Percentiles rank a stretch among this genome's conserved stretches.
phyloP scores from a whole-genome alignment of 2,797 vertebrate species.

The Pseudomugil gertrudae region DNA sequence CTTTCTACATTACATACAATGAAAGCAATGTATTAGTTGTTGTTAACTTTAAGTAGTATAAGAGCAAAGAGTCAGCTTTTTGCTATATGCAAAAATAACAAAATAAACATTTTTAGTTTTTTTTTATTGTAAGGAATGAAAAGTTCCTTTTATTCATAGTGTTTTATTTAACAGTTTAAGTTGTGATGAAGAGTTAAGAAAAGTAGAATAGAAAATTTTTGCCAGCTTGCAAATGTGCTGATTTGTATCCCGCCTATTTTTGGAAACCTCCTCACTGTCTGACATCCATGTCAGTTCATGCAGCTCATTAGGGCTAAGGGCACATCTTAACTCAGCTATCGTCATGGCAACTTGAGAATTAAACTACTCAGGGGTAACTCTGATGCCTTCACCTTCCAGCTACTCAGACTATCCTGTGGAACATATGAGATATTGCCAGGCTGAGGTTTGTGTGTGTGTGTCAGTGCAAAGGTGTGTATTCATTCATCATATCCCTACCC shows the following conservation, averaged over 20 bases:
- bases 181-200: neutral
- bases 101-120: too few relatives aligned
- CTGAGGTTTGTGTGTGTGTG: neutral
- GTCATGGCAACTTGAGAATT: conserved; percentile 63
- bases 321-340: conserved; percentile 56
- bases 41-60: too few relatives aligned
- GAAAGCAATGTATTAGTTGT: too few relatives aligned
- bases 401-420: conserved; percentile 33
- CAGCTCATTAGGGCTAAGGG: conserved; percentile 66
- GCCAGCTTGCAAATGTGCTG: neutral
- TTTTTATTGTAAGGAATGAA: too few relatives aligned
- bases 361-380: conserved; percentile 43
- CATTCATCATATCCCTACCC: neutral
- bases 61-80: too few relatives aligned
- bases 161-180: neutral
- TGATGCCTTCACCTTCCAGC: conserved; percentile 21
- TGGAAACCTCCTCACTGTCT: conserved; percentile 38
- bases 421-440: neutral
- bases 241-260: conserved; percentile 26
- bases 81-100: too few relatives aligned
- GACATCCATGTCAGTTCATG: conserved; percentile 49
- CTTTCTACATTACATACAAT: too few relatives aligned
- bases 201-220: neutral
- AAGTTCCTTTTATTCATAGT: too few relatives aligned
- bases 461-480: neutral